phyloP scores from a whole-genome alignment of 2,888 invertebrate genomes.

The Lasioglossum villosulum region DNA sequence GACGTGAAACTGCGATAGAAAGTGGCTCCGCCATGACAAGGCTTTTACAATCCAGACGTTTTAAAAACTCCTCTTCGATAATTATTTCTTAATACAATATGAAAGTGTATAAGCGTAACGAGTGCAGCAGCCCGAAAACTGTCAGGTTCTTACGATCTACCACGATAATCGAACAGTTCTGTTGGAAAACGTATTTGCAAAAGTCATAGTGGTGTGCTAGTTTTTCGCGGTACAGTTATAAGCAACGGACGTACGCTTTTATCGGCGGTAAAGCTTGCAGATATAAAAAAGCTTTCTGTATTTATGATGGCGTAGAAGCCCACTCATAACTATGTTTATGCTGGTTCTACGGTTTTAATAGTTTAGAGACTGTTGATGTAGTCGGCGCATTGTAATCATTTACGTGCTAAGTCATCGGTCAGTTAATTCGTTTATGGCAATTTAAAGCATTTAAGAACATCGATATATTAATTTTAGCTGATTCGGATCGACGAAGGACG shows the following conservation, averaged over 20 bases:
- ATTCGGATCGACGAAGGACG: not conserved
- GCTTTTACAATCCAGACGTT: not conserved
- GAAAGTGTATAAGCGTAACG: conserved; percentile 20
- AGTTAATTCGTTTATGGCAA: not conserved
- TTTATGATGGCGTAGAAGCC: conserved; percentile 12
- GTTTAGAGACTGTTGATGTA: conserved; percentile 2
- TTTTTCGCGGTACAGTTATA: not conserved
- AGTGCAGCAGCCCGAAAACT: not conserved
- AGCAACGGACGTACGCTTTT: not conserved
- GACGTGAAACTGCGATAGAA: conserved; percentile 30
- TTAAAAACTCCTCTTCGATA: not conserved
- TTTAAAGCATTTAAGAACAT: not conserved
- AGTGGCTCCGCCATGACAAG: conserved; percentile 20
- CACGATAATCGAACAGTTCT: no score
- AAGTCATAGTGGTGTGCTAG: not conserved
- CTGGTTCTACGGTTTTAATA: not conserved
- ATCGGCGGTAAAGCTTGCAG: conserved; percentile 21
- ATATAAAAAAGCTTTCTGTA: conserved; percentile 29
- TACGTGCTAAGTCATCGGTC: not conserved
- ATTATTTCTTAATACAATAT: conserved; percentile 8
- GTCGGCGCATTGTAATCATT: not conserved
- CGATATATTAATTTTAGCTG: not conserved
- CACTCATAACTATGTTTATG: not conserved
- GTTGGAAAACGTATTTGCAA: not conserved
- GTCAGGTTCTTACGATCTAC: not conserved